Evolutionary conservation across 2,797 vertebrate species (phyloP), one percentile per base, ranked within the genome.

Genomic region (Semotilus atromaculatus): DNA sequence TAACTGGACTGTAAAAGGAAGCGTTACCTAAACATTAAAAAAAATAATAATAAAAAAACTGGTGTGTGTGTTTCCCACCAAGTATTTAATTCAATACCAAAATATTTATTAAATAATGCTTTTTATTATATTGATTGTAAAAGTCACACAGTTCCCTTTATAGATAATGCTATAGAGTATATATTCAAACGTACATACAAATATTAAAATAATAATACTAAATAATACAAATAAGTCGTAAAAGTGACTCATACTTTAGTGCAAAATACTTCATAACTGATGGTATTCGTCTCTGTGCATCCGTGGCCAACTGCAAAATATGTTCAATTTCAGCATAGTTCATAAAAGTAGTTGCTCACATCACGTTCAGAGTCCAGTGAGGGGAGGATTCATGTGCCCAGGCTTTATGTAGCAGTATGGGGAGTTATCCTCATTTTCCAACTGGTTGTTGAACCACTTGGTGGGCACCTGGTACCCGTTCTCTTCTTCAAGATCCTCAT

Each of bases 401-500:
- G 89, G 88, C 13, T 84, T 92, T 3, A 92, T 7, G 86, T 89
- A 90, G 26, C 88, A 70, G 45, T 90, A 90, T 0, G 11, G n/a
- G 11, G 83, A 82, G 3, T 70, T 40, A 40, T 70, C 68, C 0
- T 16, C 68, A 0, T 14, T 14, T 7, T 14, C 71, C n/a, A 31
- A 29, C 62, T 53, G 4, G 16, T 18, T 14, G 8, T 85, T 71
- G 55, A 78, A 77, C 90, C 91, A 92, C 67, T 55, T 72, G 36
- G 67, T 89, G 14, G 81, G 60, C 5, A 3, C 9, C 4, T 85
- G 60, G 51, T 86, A 81, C 40, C 84, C 86, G 3, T 48, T 90
- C 72, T 90, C 91, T 0, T 90, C 89, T 29, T 95, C 95, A 0
- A 89, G 91, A 83, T 93, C 96, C 4, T 95, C 94, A 0, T 94